Evolutionary conservation across 2,113 vertebrate genomes (phyloP).

Genomic region (Nycticorax nycticorax): DNA sequence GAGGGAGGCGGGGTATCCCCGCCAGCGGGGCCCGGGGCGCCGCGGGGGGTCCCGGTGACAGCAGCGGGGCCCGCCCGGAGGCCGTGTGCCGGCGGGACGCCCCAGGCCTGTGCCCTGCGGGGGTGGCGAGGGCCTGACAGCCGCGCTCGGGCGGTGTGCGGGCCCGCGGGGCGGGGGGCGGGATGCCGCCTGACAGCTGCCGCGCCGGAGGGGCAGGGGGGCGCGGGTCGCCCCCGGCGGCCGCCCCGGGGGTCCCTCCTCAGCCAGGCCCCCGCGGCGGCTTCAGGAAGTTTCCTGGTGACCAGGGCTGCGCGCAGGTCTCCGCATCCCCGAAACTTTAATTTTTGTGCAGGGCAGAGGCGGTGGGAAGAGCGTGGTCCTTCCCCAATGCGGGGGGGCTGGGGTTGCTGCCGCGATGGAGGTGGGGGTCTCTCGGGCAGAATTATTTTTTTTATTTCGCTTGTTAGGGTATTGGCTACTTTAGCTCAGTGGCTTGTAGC

Average conservation of each 20-base stretch:
- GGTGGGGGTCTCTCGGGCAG: not conserved
- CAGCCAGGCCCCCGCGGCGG: too few species aligned
- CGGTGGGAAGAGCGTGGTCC: not conserved
- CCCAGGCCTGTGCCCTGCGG: not conserved
- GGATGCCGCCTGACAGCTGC: not conserved
- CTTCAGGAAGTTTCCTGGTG: not conserved
- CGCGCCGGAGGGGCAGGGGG: not conserved
- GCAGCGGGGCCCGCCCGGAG: not conserved
- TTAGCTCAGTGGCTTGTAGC: not conserved
- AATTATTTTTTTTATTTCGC: accelerated
- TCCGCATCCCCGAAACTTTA: not conserved
- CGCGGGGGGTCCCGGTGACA: not conserved
- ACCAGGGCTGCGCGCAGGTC: not conserved
- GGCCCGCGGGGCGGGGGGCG: not conserved
- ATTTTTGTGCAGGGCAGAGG: accelerated
- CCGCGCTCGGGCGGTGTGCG: not conserved
- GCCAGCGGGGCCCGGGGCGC: not conserved
- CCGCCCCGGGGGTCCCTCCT: not conserved
- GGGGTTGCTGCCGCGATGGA: too few species aligned
- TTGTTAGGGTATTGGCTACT: accelerated
- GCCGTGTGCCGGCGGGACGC: not conserved
- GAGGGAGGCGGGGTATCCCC: not conserved
- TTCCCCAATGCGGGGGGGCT: not conserved
- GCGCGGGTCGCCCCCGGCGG: not conserved
- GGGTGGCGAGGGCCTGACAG: not conserved